phyloP scores from a whole-genome alignment of 2,888 invertebrate genomes.

The Meta bourneti region DNA sequence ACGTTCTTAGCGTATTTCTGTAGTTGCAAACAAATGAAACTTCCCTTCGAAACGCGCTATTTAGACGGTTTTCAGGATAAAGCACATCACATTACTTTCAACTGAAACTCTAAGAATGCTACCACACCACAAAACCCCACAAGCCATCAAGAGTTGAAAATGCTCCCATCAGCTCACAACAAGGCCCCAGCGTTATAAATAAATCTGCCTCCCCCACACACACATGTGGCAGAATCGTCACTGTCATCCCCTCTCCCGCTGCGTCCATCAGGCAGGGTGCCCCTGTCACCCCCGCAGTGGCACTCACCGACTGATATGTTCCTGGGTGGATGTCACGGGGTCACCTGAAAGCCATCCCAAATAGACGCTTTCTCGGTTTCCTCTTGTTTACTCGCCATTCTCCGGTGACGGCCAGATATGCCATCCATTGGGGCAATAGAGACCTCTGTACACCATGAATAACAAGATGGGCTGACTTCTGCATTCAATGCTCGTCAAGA shows the following conservation, averaged over 20 bases:
- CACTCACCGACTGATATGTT: constrained; percentile 34
- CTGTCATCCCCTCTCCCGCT: constrained; percentile 61
- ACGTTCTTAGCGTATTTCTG: too few species aligned
- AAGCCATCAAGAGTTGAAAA: too few species aligned
- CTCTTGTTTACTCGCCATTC: constrained; percentile 53
- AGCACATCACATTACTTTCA: too few species aligned
- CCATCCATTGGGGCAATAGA: constrained; percentile 14
- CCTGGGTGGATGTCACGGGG: constrained; percentile 34
- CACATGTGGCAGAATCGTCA: constrained; percentile 60
- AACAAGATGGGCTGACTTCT: background rate
- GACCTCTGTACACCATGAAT: constrained; percentile 24
- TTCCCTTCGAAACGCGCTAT: too few species aligned
- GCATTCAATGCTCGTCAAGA: background rate
- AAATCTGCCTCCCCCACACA: background rate
- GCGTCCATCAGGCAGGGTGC: constrained; percentile 49
- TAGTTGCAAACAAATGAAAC: too few species aligned
- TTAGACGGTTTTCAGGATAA: too few species aligned
- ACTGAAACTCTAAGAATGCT: too few species aligned
- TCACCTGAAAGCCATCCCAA: constrained; percentile 38
- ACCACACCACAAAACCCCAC: too few species aligned
- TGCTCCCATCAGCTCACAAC: background rate
- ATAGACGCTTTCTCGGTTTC: constrained; percentile 42
- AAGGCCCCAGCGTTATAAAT: background rate
- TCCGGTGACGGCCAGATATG: background rate
- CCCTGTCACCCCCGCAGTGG: constrained; percentile 11